Evolutionary conservation across 2,888 invertebrate genomes (phyloP).

Genomic region (Campaea margaritaria): DNA sequence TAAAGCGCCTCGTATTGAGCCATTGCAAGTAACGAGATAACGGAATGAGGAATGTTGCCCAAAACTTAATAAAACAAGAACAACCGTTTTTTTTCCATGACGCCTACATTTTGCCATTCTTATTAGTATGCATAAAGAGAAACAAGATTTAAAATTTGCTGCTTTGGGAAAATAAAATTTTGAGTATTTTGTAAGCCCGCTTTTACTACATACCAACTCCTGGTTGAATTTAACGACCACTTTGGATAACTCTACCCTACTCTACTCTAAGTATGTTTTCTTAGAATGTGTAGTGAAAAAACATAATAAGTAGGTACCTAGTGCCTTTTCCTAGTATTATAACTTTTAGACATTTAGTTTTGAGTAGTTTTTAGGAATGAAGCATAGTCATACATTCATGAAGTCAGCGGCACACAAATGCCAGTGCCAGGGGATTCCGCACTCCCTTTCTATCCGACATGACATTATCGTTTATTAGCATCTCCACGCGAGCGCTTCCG

Average conservation of each 20-base stretch:
- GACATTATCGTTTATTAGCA: slow-evolving; percentile 10
- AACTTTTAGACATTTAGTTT: no score
- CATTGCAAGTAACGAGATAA: slow-evolving; percentile 2
- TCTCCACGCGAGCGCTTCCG: slow-evolving; percentile 6
- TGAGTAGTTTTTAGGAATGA: background rate
- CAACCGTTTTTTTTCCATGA: background rate
- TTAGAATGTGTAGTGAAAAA: no score
- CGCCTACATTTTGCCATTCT: background rate
- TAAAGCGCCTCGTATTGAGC: background rate
- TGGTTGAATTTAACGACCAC: background rate
- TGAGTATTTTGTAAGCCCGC: background rate
- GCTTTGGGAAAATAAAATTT: background rate
- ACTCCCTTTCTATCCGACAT: slow-evolving; percentile 2
- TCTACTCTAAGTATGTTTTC: no score
- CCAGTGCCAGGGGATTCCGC: slow-evolving; percentile 5
- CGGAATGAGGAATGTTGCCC: background rate
- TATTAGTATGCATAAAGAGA: background rate
- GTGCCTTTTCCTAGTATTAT: no score
- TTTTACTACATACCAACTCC: background rate
- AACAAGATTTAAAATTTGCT: background rate
- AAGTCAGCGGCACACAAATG: background rate
- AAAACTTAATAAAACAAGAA: background rate
- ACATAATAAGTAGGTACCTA: background rate
- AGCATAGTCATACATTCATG: background rate
- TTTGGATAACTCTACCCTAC: no score